Evolutionary conservation across 2,113 vertebrate species (phyloP), one percentile per base, ranked within the genome.

Genomic region (Setophaga kirtlandii): DNA sequence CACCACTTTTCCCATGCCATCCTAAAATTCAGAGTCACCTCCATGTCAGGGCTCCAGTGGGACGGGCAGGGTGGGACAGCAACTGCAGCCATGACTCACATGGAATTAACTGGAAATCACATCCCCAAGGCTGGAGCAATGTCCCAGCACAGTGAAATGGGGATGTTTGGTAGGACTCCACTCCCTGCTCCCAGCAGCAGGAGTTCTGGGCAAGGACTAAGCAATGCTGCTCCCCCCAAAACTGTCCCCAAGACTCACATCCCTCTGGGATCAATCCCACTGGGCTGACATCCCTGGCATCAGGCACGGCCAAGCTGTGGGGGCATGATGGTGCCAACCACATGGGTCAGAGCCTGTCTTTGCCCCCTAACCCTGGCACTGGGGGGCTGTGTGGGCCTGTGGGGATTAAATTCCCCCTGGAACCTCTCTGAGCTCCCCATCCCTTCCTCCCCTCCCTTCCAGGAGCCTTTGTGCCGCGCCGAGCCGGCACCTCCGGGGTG

Each of bases 1-100:
- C 69, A 74, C 60, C 2, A 0, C 2, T 68, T 50, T 58, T 49
- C 28, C 30, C 4, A 2, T 0, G 0, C 13, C 49, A 55, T 41
- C 60, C 70, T 44, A 27, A 87, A 95, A 82, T 15, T n/a, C 3
- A 1, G 41, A 0, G 9, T 60, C 42, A 20, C 47, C 74, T 44
- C 60, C 5, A 5, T n/a, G 16, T 23, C 10, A 2, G 39, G 62
- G 30, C 20, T 24, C 1, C 1, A 5, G 41, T 4, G 10, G 60
- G 65, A 49, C 2, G 1, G 37, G 17, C 16, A 3, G 27, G 16
- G 19, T 35, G 42, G 53, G 53, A 73, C 4, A 6, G 33, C 0
- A 4, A 76, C 4, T 2, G 13, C 63, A 65, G 42, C 52, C 42
- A 3, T 8, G 24, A 44, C 6, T 63, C n/a, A 33, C 5, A 4